phyloP scores from a whole-genome alignment of 1,140 invertebrate genomes.

The Drosophila mayri region DNA sequence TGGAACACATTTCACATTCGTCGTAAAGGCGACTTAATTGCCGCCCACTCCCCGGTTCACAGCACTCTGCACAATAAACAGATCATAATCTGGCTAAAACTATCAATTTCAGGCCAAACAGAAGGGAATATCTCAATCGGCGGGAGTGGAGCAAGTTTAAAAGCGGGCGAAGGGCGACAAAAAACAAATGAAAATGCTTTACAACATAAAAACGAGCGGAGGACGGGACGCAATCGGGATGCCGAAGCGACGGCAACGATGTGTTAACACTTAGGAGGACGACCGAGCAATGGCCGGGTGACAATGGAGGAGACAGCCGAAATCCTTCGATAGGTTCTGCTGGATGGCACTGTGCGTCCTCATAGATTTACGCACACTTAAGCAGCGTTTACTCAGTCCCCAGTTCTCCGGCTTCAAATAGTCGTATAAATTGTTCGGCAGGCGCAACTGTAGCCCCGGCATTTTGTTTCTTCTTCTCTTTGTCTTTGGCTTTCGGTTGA shows the following conservation, averaged over 20 bases:
- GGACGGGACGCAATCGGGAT: constrained; percentile 6
- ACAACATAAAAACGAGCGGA: constrained; percentile 50
- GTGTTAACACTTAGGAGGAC: constrained; percentile 65
- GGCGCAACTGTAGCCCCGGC: constrained; percentile 49
- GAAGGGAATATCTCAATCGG: constrained; percentile 36
- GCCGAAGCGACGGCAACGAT: constrained; percentile 46
- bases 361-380: constrained; percentile 78
- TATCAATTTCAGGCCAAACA: constrained; percentile 69
- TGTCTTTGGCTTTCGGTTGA: constrained; percentile 45
- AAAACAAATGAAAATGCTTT: constrained; percentile 65
- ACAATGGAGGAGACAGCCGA: constrained; percentile 42
- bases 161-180: constrained; percentile 18
- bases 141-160: background rate
- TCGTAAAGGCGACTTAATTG: constrained; percentile 64
- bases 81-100: constrained; percentile 76
- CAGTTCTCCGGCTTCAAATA: constrained; percentile 41
- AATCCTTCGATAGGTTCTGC: constrained; percentile 60
- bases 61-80: constrained; percentile 71
- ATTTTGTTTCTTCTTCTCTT: constrained; percentile 44
- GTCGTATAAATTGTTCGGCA: constrained; percentile 65
- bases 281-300: constrained; percentile 34
- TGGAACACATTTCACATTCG: constrained; percentile 59
- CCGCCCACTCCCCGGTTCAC: constrained; percentile 47
- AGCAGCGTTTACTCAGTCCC: constrained; percentile 67
- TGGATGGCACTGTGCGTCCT: constrained; percentile 52